Evolutionary conservation across 2,888 invertebrate species (phyloP).

Genomic region (Rhamnusium bicolor): DNA sequence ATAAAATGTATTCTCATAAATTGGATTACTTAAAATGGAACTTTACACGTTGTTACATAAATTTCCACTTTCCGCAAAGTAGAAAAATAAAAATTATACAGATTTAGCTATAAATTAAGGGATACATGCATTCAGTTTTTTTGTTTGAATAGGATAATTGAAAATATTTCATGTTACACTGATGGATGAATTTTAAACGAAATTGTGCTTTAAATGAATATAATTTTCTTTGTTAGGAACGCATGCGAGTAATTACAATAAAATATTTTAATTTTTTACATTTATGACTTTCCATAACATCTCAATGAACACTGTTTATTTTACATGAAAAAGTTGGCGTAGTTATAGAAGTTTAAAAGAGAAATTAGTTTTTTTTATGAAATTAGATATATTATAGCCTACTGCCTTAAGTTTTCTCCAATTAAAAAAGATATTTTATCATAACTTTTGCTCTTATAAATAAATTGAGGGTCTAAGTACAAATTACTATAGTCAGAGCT

Average conservation of each 20-base stretch:
- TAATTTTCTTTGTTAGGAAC: not conserved
- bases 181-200: not conserved
- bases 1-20: constrained; percentile 22
- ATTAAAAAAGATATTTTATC: too few relatives aligned
- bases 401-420: too few relatives aligned
- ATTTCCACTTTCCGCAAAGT: constrained; percentile 4
- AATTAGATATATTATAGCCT: too few relatives aligned
- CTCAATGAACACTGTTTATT: too few relatives aligned
- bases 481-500: too few relatives aligned
- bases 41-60: constrained; percentile 27
- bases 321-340: too few relatives aligned
- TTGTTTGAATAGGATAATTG: not conserved
- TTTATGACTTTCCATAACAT: not conserved
- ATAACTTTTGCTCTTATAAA: too few relatives aligned
- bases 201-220: not conserved
- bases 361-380: too few relatives aligned
- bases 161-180: not conserved
- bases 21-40: constrained; percentile 28
- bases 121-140: constrained; percentile 5
- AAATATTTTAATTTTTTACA: not conserved
- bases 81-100: constrained; percentile 20
- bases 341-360: too few relatives aligned
- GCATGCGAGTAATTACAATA: not conserved
- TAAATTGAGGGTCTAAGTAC: too few relatives aligned
- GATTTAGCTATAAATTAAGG: constrained; percentile 14